Conservation (phyloP, 2,888 invertebrate genomes). For the Drosophila trichaetosa region DNA sequence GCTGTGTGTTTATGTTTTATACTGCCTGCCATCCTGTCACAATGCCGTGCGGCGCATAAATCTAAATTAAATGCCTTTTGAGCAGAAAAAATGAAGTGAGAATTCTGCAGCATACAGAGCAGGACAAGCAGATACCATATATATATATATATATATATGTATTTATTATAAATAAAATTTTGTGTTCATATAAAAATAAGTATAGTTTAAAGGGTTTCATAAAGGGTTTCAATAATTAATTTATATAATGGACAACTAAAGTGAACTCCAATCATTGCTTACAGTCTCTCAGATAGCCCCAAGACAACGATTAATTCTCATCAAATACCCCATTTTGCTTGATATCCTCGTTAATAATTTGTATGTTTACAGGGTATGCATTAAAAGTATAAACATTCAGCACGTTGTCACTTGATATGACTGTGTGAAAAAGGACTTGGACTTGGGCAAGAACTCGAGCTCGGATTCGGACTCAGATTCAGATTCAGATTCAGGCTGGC, state of each 20-base stretch:
- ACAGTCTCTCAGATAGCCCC: background rate
- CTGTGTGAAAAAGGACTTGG: conserved; percentile 37
- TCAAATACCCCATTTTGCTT: background rate
- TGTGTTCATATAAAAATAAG: background rate
- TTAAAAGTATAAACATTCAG: conserved; percentile 52
- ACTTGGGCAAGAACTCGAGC: conserved; percentile 1
- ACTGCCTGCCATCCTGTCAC: conserved; percentile 66
- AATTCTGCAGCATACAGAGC: too few species aligned
- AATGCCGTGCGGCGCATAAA: conserved; percentile 74
- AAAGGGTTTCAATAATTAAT: background rate
- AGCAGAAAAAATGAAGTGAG: conserved; percentile 40
- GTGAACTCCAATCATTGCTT: background rate
- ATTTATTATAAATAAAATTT: background rate
- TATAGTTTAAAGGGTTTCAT: background rate
- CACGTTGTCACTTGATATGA: conserved; percentile 72
- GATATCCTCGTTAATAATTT: background rate
- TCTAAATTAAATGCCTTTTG: conserved; percentile 82
- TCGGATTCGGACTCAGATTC: background rate
- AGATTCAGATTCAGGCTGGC: background rate
- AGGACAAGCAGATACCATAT: conserved; percentile 8
- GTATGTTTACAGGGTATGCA: background rate
- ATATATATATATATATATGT: background rate
- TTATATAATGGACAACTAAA: background rate
- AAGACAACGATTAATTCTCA: background rate
- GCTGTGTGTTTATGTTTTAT: conserved; percentile 65